A percentile compares a stretch with the other conserved stretches of the same genome.
These are phyloP conservation scores for Hydrophis major DNA, from an alignment of 2,797 vertebrate genomes.

Conservation along the genomic window DNA sequence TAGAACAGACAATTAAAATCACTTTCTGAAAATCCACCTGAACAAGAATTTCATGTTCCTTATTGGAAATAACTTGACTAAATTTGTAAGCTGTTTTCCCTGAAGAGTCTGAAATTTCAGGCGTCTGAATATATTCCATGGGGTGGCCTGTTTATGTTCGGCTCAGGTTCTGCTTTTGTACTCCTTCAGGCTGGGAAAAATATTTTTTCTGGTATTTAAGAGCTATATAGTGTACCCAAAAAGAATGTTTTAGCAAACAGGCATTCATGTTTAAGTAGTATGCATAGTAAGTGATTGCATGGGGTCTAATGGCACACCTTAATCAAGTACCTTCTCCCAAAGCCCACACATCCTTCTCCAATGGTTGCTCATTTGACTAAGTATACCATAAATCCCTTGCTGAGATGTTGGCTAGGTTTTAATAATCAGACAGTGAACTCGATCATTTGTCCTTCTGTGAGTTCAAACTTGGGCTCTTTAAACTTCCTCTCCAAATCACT, in stretches of 20 bases:
- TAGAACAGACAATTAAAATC: not conserved
- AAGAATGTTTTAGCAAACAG: not conserved
- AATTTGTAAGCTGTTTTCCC: not conserved
- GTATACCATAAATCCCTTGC: not conserved
- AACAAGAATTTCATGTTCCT: not conserved
- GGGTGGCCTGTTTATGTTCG: not conserved
- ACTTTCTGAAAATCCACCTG: not conserved
- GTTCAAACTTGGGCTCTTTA: conserved; percentile 13
- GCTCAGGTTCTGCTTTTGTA: not conserved
- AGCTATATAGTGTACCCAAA: not conserved
- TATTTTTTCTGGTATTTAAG: not conserved
- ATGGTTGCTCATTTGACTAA: not conserved
- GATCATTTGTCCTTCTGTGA: conserved; percentile 3
- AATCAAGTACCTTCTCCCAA: not conserved
- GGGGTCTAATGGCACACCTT: not conserved
- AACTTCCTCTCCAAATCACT: conserved; percentile 2
- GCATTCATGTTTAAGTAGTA: conserved; percentile 1
- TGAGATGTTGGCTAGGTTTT: not conserved
- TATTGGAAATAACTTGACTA: not conserved
- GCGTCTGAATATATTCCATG: not conserved
- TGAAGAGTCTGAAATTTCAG: not conserved
- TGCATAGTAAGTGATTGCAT: not conserved
- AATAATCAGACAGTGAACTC: conserved; percentile 8
- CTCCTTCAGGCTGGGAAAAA: not conserved
- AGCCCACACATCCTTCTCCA: not conserved